A percentile compares a stretch with the other conserved stretches of the same genome.
phyloP scores from a whole-genome alignment of 2,888 invertebrate species.

The Lottia gigantea region DNA sequence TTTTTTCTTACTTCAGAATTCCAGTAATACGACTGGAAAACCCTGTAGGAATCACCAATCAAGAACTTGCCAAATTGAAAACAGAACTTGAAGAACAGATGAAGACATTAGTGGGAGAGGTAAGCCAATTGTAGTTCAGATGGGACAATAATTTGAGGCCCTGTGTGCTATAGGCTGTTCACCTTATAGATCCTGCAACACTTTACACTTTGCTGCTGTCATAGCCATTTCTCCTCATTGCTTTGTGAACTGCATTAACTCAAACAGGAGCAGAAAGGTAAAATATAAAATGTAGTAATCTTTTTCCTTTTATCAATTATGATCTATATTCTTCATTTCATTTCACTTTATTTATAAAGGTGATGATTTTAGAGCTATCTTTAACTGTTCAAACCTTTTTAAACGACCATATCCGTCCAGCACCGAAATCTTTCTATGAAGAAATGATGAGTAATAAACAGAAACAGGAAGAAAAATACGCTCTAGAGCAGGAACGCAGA shows the following conservation, averaged over 20 bases:
- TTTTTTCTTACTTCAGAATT: constrained; percentile 50
- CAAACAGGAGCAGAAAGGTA: too few species aligned
- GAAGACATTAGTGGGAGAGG: constrained; percentile 52
- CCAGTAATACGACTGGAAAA: constrained; percentile 80
- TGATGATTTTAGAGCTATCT: constrained; percentile 85
- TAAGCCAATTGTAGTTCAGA: too few species aligned
- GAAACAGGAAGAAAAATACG: constrained; percentile 67
- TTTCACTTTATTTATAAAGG: constrained; percentile 48
- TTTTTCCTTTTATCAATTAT: too few species aligned
- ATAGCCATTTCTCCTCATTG: too few species aligned
- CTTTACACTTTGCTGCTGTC: too few species aligned
- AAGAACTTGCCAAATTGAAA: constrained; percentile 75
- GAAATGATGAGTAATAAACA: constrained; percentile 83
- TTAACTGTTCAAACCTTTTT: constrained; percentile 83
- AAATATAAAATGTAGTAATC: too few species aligned
- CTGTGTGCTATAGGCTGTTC: too few species aligned
- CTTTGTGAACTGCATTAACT: too few species aligned
- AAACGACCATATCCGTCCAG: constrained; percentile 83
- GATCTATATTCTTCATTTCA: too few species aligned
- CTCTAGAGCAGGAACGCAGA: constrained; percentile 46
- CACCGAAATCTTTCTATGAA: constrained; percentile 86
- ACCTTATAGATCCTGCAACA: too few species aligned
- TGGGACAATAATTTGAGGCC: too few species aligned
- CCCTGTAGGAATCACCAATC: constrained; percentile 82
- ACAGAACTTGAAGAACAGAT: constrained; percentile 68